Evolutionary conservation across 64 coral and sea anemone genomes (phyloP), one percentile per base, ranked within the genome.

Genomic region (Porites lutea): DNA sequence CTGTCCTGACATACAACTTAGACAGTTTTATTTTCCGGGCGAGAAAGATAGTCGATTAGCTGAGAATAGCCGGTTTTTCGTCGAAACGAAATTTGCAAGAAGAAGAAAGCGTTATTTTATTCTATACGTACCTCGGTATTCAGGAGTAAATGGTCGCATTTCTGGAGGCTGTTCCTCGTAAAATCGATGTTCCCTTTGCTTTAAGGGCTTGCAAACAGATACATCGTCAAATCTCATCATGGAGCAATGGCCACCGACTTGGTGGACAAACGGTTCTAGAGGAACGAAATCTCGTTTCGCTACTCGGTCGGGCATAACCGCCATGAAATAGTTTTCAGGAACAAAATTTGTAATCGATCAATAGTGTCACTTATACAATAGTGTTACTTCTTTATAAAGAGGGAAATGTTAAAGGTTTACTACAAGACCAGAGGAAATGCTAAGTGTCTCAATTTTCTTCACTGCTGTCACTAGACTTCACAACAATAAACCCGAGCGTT

Each of bases 201-300:
- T 83, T n/a, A 96, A 89, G 7, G 94, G 94, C 79, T 99, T 99
- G 55, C 97, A 99, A 46, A 99, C 89, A 16, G 97, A 96, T 52
- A 96, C 86, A 65, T 99, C 88, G 78, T 96, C 89, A 85, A 99
- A 92, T 85, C 94, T 96, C 91, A 96, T 96, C 78, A 99, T 94
- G 22, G 94, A 91, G 16, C 82, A 94, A 92, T 99, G 97, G 12
- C 97, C 97, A 48, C 94, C 92, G 11, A 99, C 97, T 96, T 99
- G 97, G 77, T 99, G 97, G 77, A 96, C 91, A 22, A 99, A 99
- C 18, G 97, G 97, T 59, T 96, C 97, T 83, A 99, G 71, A 6
- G 88, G 89, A 18, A 91, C 64, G 66, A 95, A 93, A 93, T 93
- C 74, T 50, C 37, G 21, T 84, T 84, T 84, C 37, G 62, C 16